Base-by-base conservation (phyloP, 1,140 invertebrate genomes). In the Zaprionus gabonicus region DNA sequence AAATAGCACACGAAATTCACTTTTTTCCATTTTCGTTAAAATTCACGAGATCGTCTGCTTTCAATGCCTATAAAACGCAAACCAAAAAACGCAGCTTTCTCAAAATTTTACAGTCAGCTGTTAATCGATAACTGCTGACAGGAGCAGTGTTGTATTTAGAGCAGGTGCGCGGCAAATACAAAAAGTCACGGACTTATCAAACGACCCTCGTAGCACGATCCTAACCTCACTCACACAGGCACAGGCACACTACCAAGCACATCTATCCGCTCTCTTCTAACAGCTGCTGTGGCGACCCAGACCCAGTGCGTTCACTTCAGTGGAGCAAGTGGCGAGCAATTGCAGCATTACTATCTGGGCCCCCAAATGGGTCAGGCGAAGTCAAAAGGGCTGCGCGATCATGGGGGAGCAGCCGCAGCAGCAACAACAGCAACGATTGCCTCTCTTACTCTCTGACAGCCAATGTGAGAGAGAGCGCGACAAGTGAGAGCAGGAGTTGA, bases 381-480 rank as follows among this genome's bases (percentile, higher is more conserved):
- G 78, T 88, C 75, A 83, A 88, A 90, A 88, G 84, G 84, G 85
- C 85, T 90, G 80, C 65, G 64, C 78, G 84, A 88, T 88, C 84
- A 88, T 84, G 69, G 51, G 65, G 44, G 71, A 77, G 51, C 57
- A 64, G 56, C 55, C 38, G 31, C 44, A 60, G 57, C 34, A 60
- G 67, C 57, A 23, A 73, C 41, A 64, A 58, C 72, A 59, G 31
- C 57, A 62, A 9, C 34, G 44, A 60, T 51, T 51, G 46, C 46
- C 46, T 23, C 46, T 25, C 46, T 23, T 20, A 17, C 17, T 3
- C n/a, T 20, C 46, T 49, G 57, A 4, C 15, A n/a, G 36, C 31
- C 15, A 34, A 13, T 44, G 6, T 36, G 17, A n/a, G 53, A 69
- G 71, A 69, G 71, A 67, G 49, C 34, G 31, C 58, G 64, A 77